Evolutionary conservation across 2,113 vertebrate species (phyloP), one percentile per base, ranked within the genome.

Genomic region (Pluvialis apricaria): DNA sequence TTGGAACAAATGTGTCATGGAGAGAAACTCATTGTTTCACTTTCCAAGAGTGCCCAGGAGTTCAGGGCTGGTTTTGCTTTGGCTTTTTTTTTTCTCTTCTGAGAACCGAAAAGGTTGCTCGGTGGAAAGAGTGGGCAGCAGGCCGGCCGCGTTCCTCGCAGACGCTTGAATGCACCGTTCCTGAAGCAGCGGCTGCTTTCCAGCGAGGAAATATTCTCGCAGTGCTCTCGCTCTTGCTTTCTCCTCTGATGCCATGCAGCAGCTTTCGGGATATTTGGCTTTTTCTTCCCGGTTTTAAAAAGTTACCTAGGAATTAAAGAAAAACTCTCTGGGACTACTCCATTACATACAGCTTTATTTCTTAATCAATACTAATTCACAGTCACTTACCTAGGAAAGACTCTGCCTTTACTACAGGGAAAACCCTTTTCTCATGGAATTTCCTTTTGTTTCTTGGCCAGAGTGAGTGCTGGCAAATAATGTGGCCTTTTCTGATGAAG

Each of bases 1-100:
- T 90, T 86, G 90, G 76, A 93, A 93, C 45, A 88, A 95, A 90
- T 31, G 42, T 78, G 76, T 92, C 88, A 92, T 3, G 45, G 82
- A 70, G 15, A 94, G 34, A 69, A 88, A 80, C 20, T 34, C 40
- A 19, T 68, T 54, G 40, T 83, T 95, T 90, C 78, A 57, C 58
- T 91, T 93, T 93, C 82, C 82, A 92, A 79, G 70, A 57, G n/a
- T 20, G 32, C n/a, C 32, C 72, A 11, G 3, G 38, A 76, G 65
- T 47, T 51, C 5, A 10, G 57, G 28, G 47, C 9, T 72, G 61
- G 1, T 36, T 88, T 76, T 61, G 36, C 42, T 86, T 62, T 20
- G 21, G 38, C 10, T 20, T 31, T 42, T 3, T 60, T 88, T 87
- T 80, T 76, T 22, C 6, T 79, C 78, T 95, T 86, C 89, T 92